Evolutionary conservation across 2,888 invertebrate genomes (phyloP).

Genomic region (Pinctada fucata): DNA sequence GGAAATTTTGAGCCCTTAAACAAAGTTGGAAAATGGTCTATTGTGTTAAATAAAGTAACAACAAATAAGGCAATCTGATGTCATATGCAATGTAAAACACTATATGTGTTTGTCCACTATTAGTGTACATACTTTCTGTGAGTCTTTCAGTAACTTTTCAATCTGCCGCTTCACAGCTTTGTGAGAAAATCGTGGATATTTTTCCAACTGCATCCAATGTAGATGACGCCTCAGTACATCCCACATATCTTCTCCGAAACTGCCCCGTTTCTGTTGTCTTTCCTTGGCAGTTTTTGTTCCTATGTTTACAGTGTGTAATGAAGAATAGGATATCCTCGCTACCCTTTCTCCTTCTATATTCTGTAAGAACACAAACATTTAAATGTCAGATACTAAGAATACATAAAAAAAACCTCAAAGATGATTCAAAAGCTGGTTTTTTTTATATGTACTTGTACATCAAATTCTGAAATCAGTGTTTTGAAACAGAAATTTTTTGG

Average conservation of each 20-base stretch:
- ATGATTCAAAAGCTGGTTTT: too few relatives aligned
- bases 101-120: neutral
- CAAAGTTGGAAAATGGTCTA: too few relatives aligned
- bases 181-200: slow-evolving; percentile 54
- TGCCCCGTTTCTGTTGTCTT: slow-evolving; percentile 49
- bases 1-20: too few relatives aligned
- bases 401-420: neutral
- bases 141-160: neutral
- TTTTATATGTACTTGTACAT: neutral
- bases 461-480: too few relatives aligned
- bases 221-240: slow-evolving; percentile 62
- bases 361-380: slow-evolving; percentile 42
- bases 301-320: slow-evolving; percentile 62
- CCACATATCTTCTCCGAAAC: slow-evolving; percentile 63
- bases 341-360: slow-evolving; percentile 58
- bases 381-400: neutral
- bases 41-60: too few relatives aligned
- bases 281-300: slow-evolving; percentile 62
- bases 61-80: too few relatives aligned
- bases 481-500: too few relatives aligned
- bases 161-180: slow-evolving; percentile 48
- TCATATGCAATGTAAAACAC: too few relatives aligned
- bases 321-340: slow-evolving; percentile 62
- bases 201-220: slow-evolving; percentile 57
- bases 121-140: neutral